phyloP scores from a whole-genome alignment of 1,140 invertebrate genomes.

The Eubasilissa regina region DNA sequence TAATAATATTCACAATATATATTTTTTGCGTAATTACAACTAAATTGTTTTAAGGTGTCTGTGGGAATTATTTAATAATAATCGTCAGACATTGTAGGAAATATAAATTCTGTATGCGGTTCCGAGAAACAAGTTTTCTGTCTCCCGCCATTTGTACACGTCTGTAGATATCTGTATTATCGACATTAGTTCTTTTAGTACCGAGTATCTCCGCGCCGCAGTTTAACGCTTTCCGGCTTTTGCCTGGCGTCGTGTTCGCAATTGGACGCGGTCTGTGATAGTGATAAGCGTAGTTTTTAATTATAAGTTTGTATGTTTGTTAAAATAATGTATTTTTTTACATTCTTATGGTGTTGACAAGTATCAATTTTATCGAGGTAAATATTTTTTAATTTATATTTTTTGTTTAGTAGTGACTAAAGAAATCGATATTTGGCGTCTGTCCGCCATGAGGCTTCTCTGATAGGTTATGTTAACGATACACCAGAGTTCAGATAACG shows the following conservation, averaged over 20 bases:
- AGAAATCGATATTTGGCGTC: conserved; percentile 49
- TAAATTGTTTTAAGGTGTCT: no score
- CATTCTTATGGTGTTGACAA: conserved; percentile 49
- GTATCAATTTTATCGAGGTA: conserved; percentile 46
- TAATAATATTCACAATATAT: no score
- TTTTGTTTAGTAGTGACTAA: conserved; percentile 32
- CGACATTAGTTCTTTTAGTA: conserved; percentile 25
- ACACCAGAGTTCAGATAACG: conserved; percentile 48
- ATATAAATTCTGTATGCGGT: not conserved
- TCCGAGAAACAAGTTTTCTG: conserved; percentile 12
- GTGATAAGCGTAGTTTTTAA: conserved; percentile 53
- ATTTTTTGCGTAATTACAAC: no score
- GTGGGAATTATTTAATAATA: no score
- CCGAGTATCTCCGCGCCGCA: conserved; percentile 10
- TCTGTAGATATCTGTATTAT: conserved; percentile 23
- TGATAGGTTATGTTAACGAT: conserved; percentile 50
- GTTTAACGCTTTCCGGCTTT: conserved; percentile 21
- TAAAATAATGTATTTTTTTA: conserved; percentile 51
- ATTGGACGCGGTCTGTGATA: conserved; percentile 52
- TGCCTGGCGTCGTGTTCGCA: conserved; percentile 43
- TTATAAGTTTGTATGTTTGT: conserved; percentile 46
- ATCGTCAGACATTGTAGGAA: no score
- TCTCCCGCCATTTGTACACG: not conserved
- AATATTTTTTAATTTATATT: conserved; percentile 19
- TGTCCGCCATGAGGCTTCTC: conserved; percentile 48